Percentiles rank a stretch among this genome's conserved stretches.
Conservation (phyloP, 2,797 vertebrate species). For the Acanthurus leucopareius region DNA sequence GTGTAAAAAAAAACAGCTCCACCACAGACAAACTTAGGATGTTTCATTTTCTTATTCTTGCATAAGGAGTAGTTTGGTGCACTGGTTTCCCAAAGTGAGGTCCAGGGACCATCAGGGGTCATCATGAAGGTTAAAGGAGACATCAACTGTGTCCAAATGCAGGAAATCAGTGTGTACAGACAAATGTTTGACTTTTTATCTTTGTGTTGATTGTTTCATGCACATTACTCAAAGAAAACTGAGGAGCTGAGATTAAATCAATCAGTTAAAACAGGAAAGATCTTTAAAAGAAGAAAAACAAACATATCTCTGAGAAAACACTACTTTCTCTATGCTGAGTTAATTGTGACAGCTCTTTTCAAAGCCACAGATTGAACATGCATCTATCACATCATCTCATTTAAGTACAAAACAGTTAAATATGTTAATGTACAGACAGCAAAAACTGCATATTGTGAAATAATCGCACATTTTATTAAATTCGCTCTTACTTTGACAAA, state of each 20-base stretch:
- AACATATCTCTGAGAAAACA: background rate
- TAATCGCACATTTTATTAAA: background rate
- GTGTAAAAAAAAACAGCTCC: conserved; percentile 41
- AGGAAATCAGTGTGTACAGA: background rate
- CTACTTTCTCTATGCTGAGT: background rate
- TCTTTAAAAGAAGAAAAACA: background rate
- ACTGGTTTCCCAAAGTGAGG: conserved; percentile 30
- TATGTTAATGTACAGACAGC: background rate
- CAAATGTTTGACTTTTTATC: background rate
- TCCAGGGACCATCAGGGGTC: conserved; percentile 22
- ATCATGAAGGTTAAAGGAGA: conserved; percentile 12
- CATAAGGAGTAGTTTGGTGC: conserved; percentile 27
- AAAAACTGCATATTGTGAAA: background rate
- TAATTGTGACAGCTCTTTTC: background rate
- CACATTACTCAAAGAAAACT: background rate
- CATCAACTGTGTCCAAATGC: background rate
- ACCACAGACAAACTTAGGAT: conserved; percentile 46
- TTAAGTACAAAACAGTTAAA: background rate
- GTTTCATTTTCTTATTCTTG: conserved; percentile 56
- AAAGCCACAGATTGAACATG: background rate
- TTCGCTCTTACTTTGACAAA: too few relatives aligned
- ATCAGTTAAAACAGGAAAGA: conserved; percentile 10
- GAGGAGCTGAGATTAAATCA: background rate
- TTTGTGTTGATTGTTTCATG: background rate
- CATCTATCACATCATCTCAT: background rate